Conservation (phyloP, 2,888 invertebrate genomes). For the Erebia palarica region DNA sequence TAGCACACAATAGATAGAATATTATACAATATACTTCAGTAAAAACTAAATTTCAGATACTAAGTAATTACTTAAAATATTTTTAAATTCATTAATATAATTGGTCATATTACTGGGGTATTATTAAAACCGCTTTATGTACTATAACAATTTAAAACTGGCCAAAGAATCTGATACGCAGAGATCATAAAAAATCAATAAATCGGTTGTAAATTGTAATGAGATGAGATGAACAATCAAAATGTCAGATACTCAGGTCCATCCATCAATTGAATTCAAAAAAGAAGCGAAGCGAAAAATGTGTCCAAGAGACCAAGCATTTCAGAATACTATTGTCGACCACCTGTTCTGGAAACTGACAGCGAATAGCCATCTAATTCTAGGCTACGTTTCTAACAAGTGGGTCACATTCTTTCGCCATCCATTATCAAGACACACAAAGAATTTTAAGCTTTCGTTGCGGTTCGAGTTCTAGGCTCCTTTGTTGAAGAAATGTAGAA, state of each 20-base stretch:
- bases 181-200: background rate
- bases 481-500: background rate
- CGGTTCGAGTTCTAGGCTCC: background rate
- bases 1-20: no score
- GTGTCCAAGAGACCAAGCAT: background rate
- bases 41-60: no score
- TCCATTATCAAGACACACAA: conserved; percentile 9
- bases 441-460: background rate
- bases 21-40: no score
- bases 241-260: background rate
- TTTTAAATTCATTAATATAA: no score
- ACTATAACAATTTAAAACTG: no score
- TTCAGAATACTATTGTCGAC: background rate
- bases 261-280: background rate
- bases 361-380: background rate
- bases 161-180: background rate
- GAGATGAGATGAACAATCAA: conserved; percentile 8
- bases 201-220: background rate
- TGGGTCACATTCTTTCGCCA: conserved; percentile 12
- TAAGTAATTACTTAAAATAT: no score
- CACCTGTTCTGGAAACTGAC: background rate
- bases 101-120: no score
- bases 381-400: conserved; percentile 6
- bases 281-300: conserved; percentile 1
- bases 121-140: background rate